Conservation (phyloP, 1,140 invertebrate species). For the Drosophila saltans region DNA sequence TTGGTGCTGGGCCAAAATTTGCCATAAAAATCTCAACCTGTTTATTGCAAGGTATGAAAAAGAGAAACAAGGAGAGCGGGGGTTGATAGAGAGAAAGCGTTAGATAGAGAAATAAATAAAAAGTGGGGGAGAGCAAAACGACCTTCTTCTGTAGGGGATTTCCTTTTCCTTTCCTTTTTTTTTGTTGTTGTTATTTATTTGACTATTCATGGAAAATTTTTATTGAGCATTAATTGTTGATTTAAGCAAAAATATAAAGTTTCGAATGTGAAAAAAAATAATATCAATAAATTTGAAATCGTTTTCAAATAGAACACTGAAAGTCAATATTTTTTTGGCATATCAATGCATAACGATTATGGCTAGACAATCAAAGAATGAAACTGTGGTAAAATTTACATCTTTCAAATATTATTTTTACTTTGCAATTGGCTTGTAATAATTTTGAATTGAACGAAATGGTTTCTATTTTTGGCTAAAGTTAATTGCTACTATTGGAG, state of each 20-base stretch:
- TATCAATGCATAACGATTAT: too few relatives aligned
- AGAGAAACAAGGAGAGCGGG: neutral
- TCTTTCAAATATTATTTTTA: too few relatives aligned
- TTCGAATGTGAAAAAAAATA: neutral
- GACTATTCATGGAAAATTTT: constrained; percentile 23
- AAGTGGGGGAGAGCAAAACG: neutral
- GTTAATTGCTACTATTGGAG: too few relatives aligned
- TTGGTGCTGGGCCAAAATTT: constrained; percentile 50
- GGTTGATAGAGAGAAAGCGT: neutral
- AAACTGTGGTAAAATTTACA: too few relatives aligned
- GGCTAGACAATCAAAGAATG: too few relatives aligned
- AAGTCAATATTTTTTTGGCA: too few relatives aligned
- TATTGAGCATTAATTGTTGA: constrained; percentile 42
- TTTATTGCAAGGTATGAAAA: constrained; percentile 27
- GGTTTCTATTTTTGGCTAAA: too few relatives aligned
- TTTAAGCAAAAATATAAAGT: constrained; percentile 1
- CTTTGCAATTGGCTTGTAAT: too few relatives aligned
- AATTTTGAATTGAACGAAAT: too few relatives aligned
- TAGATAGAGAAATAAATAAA: neutral
- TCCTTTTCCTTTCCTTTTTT: constrained; percentile 7
- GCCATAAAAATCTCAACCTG: constrained; percentile 43
- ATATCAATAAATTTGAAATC: neutral
- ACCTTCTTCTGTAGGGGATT: neutral
- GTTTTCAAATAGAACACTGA: neutral
- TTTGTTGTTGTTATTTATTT: constrained; percentile 20